phyloP scores from a whole-genome alignment of 2,888 invertebrate species.

The Meteorus cinctellus region DNA sequence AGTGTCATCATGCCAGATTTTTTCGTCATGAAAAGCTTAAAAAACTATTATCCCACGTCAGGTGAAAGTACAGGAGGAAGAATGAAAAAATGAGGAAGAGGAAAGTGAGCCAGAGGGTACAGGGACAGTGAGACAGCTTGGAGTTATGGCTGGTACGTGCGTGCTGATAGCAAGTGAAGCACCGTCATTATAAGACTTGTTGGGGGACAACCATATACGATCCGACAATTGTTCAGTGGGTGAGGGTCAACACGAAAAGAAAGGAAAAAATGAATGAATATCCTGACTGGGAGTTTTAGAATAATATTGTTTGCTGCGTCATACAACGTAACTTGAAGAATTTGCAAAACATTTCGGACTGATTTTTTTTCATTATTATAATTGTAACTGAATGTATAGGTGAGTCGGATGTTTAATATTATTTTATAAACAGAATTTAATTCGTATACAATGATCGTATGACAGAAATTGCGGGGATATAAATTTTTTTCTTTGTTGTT shows the following conservation, averaged over 20 bases:
- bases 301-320: not conserved
- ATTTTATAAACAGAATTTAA: no score
- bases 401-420: no score
- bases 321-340: not conserved
- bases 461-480: no score
- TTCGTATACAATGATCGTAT: no score
- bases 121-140: conserved; percentile 44
- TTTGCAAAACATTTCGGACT: no score
- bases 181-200: conserved; percentile 29
- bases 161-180: conserved; percentile 23
- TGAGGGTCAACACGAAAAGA: not conserved
- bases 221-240: conserved; percentile 17
- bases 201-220: conserved; percentile 26
- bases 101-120: conserved; percentile 32
- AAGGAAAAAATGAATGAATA: not conserved
- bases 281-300: not conserved
- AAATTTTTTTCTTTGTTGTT: no score
- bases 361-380: no score
- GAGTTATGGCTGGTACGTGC: conserved; percentile 49
- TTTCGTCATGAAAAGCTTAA: conserved; percentile 26
- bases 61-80: not conserved
- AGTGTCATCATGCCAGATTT: conserved; percentile 31
- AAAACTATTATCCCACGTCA: conserved; percentile 45
- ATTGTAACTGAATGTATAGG: no score
- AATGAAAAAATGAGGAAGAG: conserved; percentile 31